Evolutionary conservation across 2,888 invertebrate species (phyloP).

Genomic region (Campaea margaritaria): DNA sequence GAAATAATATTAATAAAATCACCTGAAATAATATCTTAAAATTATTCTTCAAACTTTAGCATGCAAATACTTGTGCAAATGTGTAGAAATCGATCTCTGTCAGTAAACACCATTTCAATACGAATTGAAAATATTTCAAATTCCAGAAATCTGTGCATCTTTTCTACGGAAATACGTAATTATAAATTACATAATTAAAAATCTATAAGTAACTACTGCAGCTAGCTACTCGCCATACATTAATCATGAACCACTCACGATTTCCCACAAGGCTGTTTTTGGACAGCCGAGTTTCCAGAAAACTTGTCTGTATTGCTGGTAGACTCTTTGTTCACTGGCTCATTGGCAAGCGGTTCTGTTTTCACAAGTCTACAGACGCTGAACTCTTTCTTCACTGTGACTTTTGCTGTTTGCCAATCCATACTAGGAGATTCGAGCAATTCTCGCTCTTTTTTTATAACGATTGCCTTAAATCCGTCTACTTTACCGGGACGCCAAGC

Average conservation of each 20-base stretch:
- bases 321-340: not conserved
- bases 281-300: not conserved
- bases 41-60: too few relatives aligned
- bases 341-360: not conserved
- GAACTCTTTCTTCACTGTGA: slow-evolving; percentile 7
- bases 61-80: not conserved
- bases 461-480: slow-evolving; percentile 43
- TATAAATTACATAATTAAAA: too few relatives aligned
- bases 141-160: too few relatives aligned
- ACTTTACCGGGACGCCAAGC: slow-evolving; percentile 43
- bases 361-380: not conserved
- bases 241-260: slow-evolving; percentile 38
- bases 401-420: slow-evolving; percentile 6
- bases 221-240: slow-evolving; percentile 11
- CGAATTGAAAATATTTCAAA: too few relatives aligned
- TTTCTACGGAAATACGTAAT: too few relatives aligned
- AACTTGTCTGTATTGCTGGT: not conserved
- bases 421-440: slow-evolving; percentile 2
- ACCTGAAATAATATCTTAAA: too few relatives aligned
- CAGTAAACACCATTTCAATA: too few relatives aligned
- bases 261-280: slow-evolving; percentile 14
- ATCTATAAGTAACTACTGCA: not conserved
- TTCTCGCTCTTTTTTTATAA: slow-evolving; percentile 23
- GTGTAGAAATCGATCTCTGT: not conserved
- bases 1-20: too few relatives aligned